Evolutionary conservation across 2,797 vertebrate species (phyloP).

Genomic region (Parauchenoglanis punctatus): DNA sequence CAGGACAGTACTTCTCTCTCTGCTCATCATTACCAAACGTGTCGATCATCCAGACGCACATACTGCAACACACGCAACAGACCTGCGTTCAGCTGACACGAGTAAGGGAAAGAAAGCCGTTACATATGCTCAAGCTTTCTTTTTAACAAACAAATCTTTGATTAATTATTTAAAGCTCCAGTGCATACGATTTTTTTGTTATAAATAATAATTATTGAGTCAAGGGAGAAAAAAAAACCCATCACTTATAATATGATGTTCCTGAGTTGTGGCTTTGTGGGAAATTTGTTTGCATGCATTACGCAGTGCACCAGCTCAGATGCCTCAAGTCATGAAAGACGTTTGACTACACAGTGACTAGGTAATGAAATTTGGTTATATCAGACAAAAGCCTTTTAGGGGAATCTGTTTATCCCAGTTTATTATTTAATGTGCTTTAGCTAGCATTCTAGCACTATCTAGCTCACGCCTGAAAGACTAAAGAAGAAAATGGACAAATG

Average conservation of each 20-base stretch:
- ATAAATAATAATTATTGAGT: too few relatives aligned
- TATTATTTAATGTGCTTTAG: not conserved
- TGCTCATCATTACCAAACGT: slow-evolving; percentile 87
- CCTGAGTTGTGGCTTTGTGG: not conserved
- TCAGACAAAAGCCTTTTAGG: not conserved
- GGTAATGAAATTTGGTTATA: not conserved
- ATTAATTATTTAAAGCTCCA: not conserved
- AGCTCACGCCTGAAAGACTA: too few relatives aligned
- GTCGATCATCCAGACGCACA: slow-evolving; percentile 98
- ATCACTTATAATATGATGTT: not conserved
- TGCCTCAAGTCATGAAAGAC: too few relatives aligned
- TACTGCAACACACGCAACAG: slow-evolving; percentile 73
- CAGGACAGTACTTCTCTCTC: slow-evolving; percentile 85
- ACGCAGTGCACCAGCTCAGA: too few relatives aligned
- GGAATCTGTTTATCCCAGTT: not conserved
- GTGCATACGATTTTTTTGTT: not conserved
- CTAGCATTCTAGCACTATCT: not conserved
- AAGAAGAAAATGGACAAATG: too few relatives aligned
- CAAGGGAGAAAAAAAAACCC: not conserved
- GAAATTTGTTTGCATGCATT: not conserved
- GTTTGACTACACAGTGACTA: too few relatives aligned
- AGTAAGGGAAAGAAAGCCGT: not conserved
- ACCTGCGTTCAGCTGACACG: not conserved
- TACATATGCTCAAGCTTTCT: not conserved
- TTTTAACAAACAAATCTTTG: too few relatives aligned